Evolutionary conservation across 2,797 vertebrate species (phyloP), one percentile per base, ranked within the genome.

Genomic region (Lemur catta): DNA sequence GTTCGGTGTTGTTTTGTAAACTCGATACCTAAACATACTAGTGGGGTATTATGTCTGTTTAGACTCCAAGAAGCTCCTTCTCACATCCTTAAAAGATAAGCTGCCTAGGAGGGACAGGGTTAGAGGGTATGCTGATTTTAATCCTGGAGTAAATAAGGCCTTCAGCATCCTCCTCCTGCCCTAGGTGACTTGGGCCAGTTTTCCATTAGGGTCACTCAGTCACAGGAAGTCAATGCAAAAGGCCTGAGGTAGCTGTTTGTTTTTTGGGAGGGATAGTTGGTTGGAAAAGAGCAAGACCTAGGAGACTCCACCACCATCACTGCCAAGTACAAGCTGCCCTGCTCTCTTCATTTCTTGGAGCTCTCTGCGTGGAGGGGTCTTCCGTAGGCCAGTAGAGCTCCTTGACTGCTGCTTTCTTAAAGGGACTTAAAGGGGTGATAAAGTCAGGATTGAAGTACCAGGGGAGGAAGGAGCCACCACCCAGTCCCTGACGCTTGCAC

Each of bases 51-150:
- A 13, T 18, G 20, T 78, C 71, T 97, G 63, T 97, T 97, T 93
- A 69, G 82, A 69, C 30, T 57, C 84, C 55, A 55, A 26, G n/a
- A 79, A 96, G 86, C 57, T 87, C 52, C 75, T 92, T 76, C 91
- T 88, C 22, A 96, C 89, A 88, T 74, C 80, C 17, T 92, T 93
- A 84, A 95, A 82, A 75, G 76, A 92, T n/a, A 86, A 95, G 72
- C 81, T 96, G 91, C 41, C 35, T 2, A 43, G 1, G n/a, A 76
- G 26, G 52, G 75, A 78, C 12, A 80, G 50, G 0, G 0, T 91
- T 50, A 18, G 71, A 76, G 0, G 7, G 48, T 2, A 72, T 71
- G 63, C 20, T 65, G 20, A 78, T 96, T 63, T 0, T 1, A 78
- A 94, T 92, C 46, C 63, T 46, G 80, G 26, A 67, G 81, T 90